Evolutionary conservation across 1,140 invertebrate genomes (phyloP), one percentile per base, ranked within the genome.

Genomic region (Drosophila albomicans): DNA sequence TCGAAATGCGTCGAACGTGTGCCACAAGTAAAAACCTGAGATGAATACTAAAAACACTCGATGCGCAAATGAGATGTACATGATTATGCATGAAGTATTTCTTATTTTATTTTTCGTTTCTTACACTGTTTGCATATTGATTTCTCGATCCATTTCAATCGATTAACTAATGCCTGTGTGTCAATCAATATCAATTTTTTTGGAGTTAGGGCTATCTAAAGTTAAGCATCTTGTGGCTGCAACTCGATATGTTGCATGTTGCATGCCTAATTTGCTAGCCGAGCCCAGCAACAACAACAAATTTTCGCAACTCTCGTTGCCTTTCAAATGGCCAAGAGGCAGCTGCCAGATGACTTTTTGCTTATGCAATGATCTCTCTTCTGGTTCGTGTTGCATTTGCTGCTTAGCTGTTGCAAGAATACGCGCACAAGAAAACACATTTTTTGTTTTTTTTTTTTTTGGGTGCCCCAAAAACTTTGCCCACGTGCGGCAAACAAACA

Each of bases 361-460:
- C 73, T 87, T 87, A 81, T 77, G 82, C 82, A 85, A 85, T 59
- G 79, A 81, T 86, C 82, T 41, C 46, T 45, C 16, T 10, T 15
- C 3, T 25, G 3, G 13, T 64, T 7, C 4, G 38, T 48, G 15
- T 54, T 63, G 48, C 25, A 28, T 30, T 25, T 28, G 41, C 8
- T 38, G 30, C 3, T 35, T 49, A 46, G 35, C 58, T 75, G 72
- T 86, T 67, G 82, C 82, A 81, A 85, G 82, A 86, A 71, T 81
- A 74, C 63, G 80, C 73, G 30, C 61, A 43, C 5, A 38, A 16
- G 41, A 49, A 54, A 46, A 68, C 20, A 25, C 20, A 25, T 25
- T 25, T 20, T 4, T 25, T 20, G 0, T 20, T 20, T 41, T 67
- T 45, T 43, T 46, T 25, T 41, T 67, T 45, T 43, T 46, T 25